Evolutionary conservation across 2,113 vertebrate species (phyloP).

Genomic region (Marcusenius ussheri): DNA sequence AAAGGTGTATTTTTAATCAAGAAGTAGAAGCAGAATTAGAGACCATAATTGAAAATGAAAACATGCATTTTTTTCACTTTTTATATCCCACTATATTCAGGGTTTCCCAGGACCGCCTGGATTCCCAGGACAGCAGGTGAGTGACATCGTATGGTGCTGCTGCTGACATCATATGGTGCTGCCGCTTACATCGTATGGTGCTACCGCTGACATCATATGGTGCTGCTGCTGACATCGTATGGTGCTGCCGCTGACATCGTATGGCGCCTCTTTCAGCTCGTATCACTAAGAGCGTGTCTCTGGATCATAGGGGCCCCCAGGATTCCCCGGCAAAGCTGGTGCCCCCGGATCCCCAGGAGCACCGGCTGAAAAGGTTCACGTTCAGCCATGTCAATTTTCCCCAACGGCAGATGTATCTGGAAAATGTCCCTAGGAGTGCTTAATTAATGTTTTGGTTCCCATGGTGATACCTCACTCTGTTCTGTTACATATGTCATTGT

Average conservation of each 20-base stretch:
- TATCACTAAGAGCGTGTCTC: background rate
- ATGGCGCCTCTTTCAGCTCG: background rate
- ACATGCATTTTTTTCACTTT: background rate
- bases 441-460: background rate
- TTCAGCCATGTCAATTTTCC: background rate
- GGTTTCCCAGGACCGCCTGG: constrained; percentile 87
- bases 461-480: background rate
- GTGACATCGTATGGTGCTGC: constrained; percentile 34
- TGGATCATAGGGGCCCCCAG: constrained; percentile 70
- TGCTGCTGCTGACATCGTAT: constrained; percentile 20
- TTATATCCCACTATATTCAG: constrained; percentile 47
- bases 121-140: constrained; percentile 81
- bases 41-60: background rate
- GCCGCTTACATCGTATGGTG: too few relatives aligned
- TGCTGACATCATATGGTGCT: background rate
- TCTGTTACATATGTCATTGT: background rate
- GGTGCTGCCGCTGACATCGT: background rate
- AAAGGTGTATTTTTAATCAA: background rate
- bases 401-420: background rate
- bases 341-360: constrained; percentile 67
- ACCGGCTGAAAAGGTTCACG: constrained; percentile 74
- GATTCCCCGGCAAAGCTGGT: constrained; percentile 78
- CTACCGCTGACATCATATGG: background rate
- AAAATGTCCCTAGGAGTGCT: background rate
- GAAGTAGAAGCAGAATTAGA: background rate